Base-by-base conservation (phyloP, 2,113 vertebrate genomes). In the Chunga burmeisteri region DNA sequence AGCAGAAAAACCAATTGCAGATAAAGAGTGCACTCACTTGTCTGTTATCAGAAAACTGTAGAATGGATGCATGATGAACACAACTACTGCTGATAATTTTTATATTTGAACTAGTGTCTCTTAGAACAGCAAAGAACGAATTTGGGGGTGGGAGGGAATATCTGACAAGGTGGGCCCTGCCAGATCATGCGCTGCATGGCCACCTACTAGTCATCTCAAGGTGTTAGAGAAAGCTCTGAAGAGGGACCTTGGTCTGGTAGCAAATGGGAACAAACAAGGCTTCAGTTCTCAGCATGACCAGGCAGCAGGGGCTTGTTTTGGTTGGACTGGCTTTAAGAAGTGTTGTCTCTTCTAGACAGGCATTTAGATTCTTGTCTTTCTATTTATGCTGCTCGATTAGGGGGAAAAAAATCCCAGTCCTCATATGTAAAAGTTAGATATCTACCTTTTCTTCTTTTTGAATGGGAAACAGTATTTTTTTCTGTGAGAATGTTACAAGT, bases 171-270 rank as follows among this genome's bases (percentile, higher is more conserved):
- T 38, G 21, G 6, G 3, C 11, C 7, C 36, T 79, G 32, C 6
- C 18, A 66, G 62, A n/a, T 40, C 44, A 10, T 26, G 6, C 0
- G 0, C 16, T 74, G 6, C 1, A 0, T 42, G 34, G 42, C 47
- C 42, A 66, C 40, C 15, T 15, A 11, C 14, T 55, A 21, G 25
- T 55, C 25, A 36, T 46, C 6, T 6, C 22, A 58, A 9, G 10
- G 9, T 61, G 30, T 73, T 30, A 61, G 50, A 55, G 29, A 52
- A 85, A 78, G 13, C 1, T 46, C 19, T 63, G 9, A 21, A 59
- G 50, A 73, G 36, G 36, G 46, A 56, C 34, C 9, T 62, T 65
- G 16, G 8, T 59, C 59, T 84, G 61, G 17, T 42, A 52, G n/a
- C 30, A 61, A 73, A 82, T 79, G 16, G 10, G 29, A 75, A 40